Conservation (phyloP, 2,113 vertebrate species). For the Mystacornis crossleyi region DNA sequence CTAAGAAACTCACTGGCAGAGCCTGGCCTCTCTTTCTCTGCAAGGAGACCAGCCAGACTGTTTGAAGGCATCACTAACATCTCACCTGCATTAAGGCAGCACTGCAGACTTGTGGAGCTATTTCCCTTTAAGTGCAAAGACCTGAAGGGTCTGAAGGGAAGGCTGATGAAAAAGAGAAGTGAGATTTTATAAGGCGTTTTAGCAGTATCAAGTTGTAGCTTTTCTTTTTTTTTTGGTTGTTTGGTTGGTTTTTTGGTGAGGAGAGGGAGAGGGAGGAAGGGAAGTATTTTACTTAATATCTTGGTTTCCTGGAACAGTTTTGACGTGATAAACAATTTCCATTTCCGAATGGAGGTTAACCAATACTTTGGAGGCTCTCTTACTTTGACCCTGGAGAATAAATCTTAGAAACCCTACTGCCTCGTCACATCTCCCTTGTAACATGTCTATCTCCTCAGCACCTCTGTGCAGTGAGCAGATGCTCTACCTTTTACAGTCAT, state of each 20-base stretch:
- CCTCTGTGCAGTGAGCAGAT: background rate
- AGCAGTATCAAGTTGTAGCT: background rate
- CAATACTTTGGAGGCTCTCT: background rate
- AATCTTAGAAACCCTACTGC: background rate
- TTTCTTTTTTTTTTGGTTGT: background rate
- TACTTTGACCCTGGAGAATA: background rate
- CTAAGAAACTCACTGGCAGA: background rate
- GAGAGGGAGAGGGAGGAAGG: fast-evolving
- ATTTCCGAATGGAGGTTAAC: background rate
- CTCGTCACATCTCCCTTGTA: background rate
- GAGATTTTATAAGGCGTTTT: background rate
- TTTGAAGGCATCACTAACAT: background rate
- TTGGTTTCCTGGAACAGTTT: background rate
- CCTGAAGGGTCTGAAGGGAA: background rate
- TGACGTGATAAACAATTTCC: background rate
- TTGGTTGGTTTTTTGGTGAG: too few species aligned
- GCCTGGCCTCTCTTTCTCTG: background rate
- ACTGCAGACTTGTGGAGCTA: background rate
- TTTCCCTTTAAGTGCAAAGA: background rate
- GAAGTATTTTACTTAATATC: background rate
- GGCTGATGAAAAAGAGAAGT: background rate
- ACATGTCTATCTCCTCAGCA: background rate
- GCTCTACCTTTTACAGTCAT: background rate
- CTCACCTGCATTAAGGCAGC: background rate
- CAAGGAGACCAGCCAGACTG: background rate